Evolutionary conservation across 2,888 invertebrate genomes (phyloP).

Genomic region (Epinotia ramella): DNA sequence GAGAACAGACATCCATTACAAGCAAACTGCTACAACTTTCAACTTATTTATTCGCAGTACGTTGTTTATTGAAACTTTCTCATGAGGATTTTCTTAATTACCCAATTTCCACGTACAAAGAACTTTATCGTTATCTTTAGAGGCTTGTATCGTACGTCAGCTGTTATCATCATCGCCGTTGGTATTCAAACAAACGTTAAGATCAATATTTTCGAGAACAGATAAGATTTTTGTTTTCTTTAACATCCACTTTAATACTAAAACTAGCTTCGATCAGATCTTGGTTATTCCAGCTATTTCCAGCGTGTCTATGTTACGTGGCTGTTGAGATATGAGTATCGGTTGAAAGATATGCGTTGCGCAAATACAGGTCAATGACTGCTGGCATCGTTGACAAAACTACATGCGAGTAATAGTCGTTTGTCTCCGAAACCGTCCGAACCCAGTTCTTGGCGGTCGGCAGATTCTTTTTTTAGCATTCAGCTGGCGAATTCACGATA

Average conservation of each 20-base stretch:
- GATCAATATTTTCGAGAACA: conserved; percentile 63
- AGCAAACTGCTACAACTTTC: conserved; percentile 4
- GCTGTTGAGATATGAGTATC: conserved; percentile 32
- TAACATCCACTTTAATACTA: conserved; percentile 26
- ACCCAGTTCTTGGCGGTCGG: conserved; percentile 55
- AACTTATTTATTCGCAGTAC: conserved; percentile 24
- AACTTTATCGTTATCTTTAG: conserved; percentile 36
- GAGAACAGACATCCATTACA: conserved; percentile 9
- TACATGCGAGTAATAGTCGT: conserved; percentile 64
- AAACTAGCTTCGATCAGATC: conserved; percentile 15
- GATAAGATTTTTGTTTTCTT: conserved; percentile 40
- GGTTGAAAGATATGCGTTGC: conserved; percentile 52
- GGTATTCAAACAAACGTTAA: conserved; percentile 57
- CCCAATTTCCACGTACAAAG: conserved; percentile 3
- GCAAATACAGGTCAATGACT: conserved; percentile 69
- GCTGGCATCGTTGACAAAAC: conserved; percentile 62
- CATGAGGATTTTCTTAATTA: conserved; percentile 1
- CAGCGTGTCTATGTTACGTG: conserved; percentile 18
- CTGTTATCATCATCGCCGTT: conserved; percentile 51
- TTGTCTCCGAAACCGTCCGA: conserved; percentile 56
- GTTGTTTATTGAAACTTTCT: conserved; percentile 21
- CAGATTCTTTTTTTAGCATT: conserved; percentile 66
- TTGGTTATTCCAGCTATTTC: conserved; percentile 21
- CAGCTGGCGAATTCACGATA: conserved; percentile 59
- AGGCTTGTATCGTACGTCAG: conserved; percentile 39